Base-by-base conservation (phyloP, 2,797 vertebrate species). In the Mareca penelope region DNA sequence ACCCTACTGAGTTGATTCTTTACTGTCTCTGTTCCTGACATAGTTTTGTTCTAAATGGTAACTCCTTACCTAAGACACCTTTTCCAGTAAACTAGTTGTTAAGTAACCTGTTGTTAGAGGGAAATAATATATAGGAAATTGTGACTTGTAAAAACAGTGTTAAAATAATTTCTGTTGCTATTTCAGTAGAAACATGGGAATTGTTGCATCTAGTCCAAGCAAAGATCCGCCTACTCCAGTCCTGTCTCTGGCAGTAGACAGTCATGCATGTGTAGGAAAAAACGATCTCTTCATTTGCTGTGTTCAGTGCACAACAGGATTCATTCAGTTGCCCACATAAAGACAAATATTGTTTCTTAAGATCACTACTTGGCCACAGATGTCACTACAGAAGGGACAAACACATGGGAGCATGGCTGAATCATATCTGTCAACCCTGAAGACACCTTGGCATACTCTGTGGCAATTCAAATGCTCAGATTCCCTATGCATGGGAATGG, bases 351-450 rank as follows among this genome's bases (percentile, higher is more conserved):
- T 31, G 4, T 2, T 9, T 90, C 88, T 48, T 15, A 56, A 46
- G 50, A 33, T 40, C 68, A 23, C 39, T 88, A 15, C 15, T 29
- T 83, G 64, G 6, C 22, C 12, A 37, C 52, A 44, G 7, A 9
- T 67, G 22, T 40, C n/a, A 9, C n/a, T 73, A 26, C 11, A 65
- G 56, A 69, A 72, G 56, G 40, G 8, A 56, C 5, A 42, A 40
- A 12, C 35, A 52, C 0, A 0, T 15, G 48, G 33, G 39, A 71
- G 8, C 22, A 17, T 29, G 53, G 4, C 39, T 81, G 33, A 15
- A 81, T 70, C 52, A 26, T 35, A 59, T 15, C 64, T 17, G 31
- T 46, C 46, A 65, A 5, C 29, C 28, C 52, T 64, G 23, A 84
- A 79, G 53, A 35, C 39, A 61, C 22, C 17, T 59, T 79, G 39